A percentile compares a stretch with the other conserved stretches of the same genome.
Conservation (phyloP, 1,140 invertebrate genomes). For the Aporrectodea caliginosa region DNA sequence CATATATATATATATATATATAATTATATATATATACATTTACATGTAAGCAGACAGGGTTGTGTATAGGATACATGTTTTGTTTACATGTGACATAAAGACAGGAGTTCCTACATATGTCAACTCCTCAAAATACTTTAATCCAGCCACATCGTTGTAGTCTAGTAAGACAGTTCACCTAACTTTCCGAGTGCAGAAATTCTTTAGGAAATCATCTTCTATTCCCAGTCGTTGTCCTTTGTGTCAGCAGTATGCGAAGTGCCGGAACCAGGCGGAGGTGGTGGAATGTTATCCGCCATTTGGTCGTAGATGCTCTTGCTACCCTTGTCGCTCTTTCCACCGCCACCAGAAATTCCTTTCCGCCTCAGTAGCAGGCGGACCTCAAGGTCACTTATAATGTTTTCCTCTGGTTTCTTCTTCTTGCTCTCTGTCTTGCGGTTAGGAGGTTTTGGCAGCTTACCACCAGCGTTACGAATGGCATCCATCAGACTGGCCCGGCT, state of each 20-base stretch:
- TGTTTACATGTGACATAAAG: too few relatives aligned
- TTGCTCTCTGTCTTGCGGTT: slow-evolving; percentile 60
- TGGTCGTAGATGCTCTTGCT: neutral
- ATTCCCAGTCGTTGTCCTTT: neutral
- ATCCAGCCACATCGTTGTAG: neutral
- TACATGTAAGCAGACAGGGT: too few relatives aligned
- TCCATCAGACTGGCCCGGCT: slow-evolving; percentile 76
- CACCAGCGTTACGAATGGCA: slow-evolving; percentile 83
- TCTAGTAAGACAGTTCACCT: slow-evolving; percentile 13
- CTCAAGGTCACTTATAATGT: slow-evolving; percentile 87
- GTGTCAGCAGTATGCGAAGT: neutral
- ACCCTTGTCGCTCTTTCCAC: neutral
- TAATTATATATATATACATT: too few relatives aligned
- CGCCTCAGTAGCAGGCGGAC: slow-evolving; percentile 77
- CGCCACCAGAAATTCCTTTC: slow-evolving; percentile 76
- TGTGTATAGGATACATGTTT: too few relatives aligned
- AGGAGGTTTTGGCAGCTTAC: slow-evolving; percentile 65
- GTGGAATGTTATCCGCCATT: neutral
- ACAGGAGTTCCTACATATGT: too few relatives aligned
- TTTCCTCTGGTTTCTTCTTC: slow-evolving; percentile 54
- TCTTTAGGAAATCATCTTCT: neutral
- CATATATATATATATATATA: too few relatives aligned
- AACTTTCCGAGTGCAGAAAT: slow-evolving; percentile 14
- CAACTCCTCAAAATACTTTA: neutral
- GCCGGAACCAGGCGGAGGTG: neutral